Evolutionary conservation across 2,797 vertebrate species (phyloP), one percentile per base, ranked within the genome.

Genomic region (Sphaeramia orbicularis): DNA sequence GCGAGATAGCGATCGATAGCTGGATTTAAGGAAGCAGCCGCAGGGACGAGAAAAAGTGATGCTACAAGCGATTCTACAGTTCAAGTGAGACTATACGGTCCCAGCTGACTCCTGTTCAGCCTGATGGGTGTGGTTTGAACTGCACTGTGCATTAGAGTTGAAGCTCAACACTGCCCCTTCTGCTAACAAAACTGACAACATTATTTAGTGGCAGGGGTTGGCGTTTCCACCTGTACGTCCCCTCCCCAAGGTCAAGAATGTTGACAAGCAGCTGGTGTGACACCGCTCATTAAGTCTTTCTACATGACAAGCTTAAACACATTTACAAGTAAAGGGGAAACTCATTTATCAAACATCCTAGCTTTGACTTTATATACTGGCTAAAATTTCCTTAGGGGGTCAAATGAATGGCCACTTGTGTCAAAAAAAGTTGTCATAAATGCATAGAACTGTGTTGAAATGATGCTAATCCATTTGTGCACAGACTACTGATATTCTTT

Each of bases 1-100:
- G 30, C 3, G 38, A 72, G 69, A 59, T 10, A 41, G 61, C 10
- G 14, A 85, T 82, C 88, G 47, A 84, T 86, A 73, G 18, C 19
- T 64, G 76, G 70, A 70, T 65, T 74, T 32, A 72, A 41, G 19
- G 54, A 24, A 27, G 37, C 43, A 57, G 52, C 24, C 6, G 1
- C 52, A 41, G 27, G 27, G 71, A 44, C 7, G 3, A 51, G 54
- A 51, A 64, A 81, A 80, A 51, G 15, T 62, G 61, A 74, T 74
- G 74, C 63, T 68, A 49, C 51, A 51, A 61, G 71, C 78, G 71
- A 32, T 47, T 68, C 49, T 63, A 61, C 71, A 41, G 63, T 78
- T 75, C 58, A 59, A 42, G 40, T 48, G n/a, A 53, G 58, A 77
- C 44, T 21, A 57, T 42, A 61, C 0, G 2, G 44, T 74, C 78